Evolutionary conservation across 2,888 invertebrate species (phyloP), one percentile per base, ranked within the genome.

Genomic region (Mycogona germanica): DNA sequence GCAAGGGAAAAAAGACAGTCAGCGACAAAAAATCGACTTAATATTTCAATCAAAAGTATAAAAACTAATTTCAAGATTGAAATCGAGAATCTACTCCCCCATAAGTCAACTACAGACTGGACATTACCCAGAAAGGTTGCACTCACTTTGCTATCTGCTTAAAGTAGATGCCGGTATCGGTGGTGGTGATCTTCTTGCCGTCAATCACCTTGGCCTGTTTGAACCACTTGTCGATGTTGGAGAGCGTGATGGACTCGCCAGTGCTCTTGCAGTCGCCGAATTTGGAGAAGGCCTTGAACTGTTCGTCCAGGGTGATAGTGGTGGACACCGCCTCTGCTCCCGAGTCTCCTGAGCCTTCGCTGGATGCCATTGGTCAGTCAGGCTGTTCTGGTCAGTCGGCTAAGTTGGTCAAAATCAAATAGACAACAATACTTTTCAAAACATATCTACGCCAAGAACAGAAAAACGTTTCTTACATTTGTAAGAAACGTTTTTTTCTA

Each of bases 201-300:
- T 80, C 89, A 45, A 72, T 68, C 19, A 83, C 80, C 64, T 80
- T 84, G 0, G 89, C 88, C 67, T 91, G 91, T 65, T 88, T 89
- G 82, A 91, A 84, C 91, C 91, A 91, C 71, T 89, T 91, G 70
- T 91, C 91, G 65, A 86, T 84, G 69, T 91, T 87, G 9, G 85
- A 85, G n/a, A 91, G 74, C 0, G 87, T 87, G 59, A 91, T 85
- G 41, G 78, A 75, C 68, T 83, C 87, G 0, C 89, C 89, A 65
- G 87, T 87, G 17, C 86, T 82, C 68, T 87, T 87, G 2, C 77
- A 76, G 67, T 89, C 88, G 1, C 89, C 89, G 67, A 89, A 91
- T 72, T 87, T 87, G 6, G 85, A 81, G 68, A 88, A 91, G 2
- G 80, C 78, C 65, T 80, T 80, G 68, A 88, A 88, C 53, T 78